Evolutionary conservation across 2,113 vertebrate species (phyloP).

Genomic region (cat (Felis catus)): DNA sequence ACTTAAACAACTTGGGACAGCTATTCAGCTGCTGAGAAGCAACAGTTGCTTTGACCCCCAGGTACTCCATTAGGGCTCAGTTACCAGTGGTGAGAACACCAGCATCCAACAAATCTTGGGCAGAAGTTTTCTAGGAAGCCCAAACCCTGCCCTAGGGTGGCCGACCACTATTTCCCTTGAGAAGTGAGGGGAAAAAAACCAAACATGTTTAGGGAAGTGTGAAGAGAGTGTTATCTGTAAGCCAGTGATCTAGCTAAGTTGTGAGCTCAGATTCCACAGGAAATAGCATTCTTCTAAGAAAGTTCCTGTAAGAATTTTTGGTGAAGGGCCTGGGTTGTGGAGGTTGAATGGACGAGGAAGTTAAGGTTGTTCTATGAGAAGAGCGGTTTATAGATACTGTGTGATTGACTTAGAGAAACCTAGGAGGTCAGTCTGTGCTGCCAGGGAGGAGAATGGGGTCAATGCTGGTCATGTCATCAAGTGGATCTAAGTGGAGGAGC

Average conservation of each 20-base stretch:
- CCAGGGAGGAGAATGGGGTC: neutral
- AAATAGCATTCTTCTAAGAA: neutral
- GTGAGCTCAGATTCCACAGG: neutral
- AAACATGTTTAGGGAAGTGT: neutral
- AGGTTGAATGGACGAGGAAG: neutral
- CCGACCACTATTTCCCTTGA: neutral
- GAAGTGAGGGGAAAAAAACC: neutral
- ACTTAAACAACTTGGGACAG: neutral
- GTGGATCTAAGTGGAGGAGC: neutral
- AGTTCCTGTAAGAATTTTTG: neutral
- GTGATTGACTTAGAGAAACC: neutral
- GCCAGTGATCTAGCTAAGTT: neutral
- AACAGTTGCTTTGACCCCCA: neutral
- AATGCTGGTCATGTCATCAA: neutral
- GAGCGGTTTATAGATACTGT: neutral
- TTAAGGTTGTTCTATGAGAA: neutral
- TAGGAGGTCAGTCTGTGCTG: neutral
- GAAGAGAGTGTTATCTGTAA: neutral
- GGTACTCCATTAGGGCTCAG: neutral
- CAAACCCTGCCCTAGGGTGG: neutral
- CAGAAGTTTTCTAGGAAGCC: neutral
- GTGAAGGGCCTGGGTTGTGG: neutral
- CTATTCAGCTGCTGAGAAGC: neutral
- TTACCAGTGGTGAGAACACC: neutral
- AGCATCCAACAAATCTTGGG: neutral